Percentiles rank a stretch among this genome's conserved stretches.
phyloP scores from a whole-genome alignment of 2,797 vertebrate species.

The Pristis pectinata region DNA sequence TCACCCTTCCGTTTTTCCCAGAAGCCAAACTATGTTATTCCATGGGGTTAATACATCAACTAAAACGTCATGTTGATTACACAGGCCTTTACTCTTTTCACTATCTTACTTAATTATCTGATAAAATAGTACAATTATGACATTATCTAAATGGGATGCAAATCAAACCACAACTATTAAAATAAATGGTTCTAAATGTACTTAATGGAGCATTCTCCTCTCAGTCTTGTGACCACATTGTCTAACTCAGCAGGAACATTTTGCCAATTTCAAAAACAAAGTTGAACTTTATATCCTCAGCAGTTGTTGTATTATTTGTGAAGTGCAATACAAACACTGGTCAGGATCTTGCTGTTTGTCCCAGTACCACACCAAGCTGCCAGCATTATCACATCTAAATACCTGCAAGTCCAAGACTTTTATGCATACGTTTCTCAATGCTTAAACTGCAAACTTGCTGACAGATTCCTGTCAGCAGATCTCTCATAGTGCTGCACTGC shows the following conservation, averaged over 20 bases:
- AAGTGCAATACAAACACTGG: neutral
- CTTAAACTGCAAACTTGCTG: too few species aligned
- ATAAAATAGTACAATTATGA: neutral
- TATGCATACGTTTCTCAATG: too few species aligned
- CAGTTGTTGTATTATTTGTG: neutral
- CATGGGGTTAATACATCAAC: neutral
- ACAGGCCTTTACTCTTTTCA: neutral
- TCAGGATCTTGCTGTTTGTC: neutral
- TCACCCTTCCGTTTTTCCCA: neutral
- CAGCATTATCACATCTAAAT: too few species aligned
- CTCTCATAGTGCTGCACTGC: too few species aligned
- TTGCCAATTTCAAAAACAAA: neutral
- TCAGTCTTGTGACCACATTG: neutral
- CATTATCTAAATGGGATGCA: neutral
- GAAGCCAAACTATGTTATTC: neutral
- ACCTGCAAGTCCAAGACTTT: too few species aligned
- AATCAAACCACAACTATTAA: neutral
- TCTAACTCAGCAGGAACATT: neutral
- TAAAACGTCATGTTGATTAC: neutral
- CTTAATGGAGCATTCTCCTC: neutral
- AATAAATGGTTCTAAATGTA: neutral
- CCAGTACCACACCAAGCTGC: neutral
- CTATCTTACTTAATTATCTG: neutral
- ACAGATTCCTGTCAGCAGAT: too few species aligned
- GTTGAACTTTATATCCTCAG: neutral